Percentiles rank a stretch among this genome's conserved stretches.
These are phyloP conservation scores for Myrmecobius fasciatus DNA, from an alignment of 2,113 vertebrate species.

Conservation along the genomic window DNA sequence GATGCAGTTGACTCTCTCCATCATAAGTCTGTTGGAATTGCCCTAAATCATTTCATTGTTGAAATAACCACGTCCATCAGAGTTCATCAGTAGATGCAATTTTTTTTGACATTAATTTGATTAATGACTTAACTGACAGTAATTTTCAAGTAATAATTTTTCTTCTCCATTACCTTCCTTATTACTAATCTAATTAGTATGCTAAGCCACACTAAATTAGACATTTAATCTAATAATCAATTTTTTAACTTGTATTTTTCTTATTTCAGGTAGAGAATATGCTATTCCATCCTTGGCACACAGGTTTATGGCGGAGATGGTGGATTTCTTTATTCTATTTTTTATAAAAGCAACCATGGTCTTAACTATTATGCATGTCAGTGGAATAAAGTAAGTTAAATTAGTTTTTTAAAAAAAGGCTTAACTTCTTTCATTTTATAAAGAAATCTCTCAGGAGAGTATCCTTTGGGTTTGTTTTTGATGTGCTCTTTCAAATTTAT, in stretches of 20 bases:
- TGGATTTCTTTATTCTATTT: slow-evolving; percentile 97
- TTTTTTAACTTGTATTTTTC: slow-evolving; percentile 55
- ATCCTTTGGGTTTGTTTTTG: slow-evolving; percentile 13
- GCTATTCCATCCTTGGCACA: slow-evolving; percentile 93
- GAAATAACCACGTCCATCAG: too few species aligned
- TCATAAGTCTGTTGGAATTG: too few species aligned
- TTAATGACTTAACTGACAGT: not conserved
- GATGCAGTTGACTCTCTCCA: too few species aligned
- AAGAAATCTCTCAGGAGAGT: not conserved
- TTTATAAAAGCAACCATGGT: slow-evolving; percentile 96
- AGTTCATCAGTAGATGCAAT: too few species aligned
- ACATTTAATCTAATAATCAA: not conserved
- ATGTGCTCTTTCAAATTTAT: slow-evolving; percentile 22
- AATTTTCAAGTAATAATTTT: not conserved
- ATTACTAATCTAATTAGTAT: slow-evolving; percentile 48
- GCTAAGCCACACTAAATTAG: not conserved
- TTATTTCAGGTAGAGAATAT: slow-evolving; percentile 91
- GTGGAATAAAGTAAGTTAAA: slow-evolving; percentile 95
- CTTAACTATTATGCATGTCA: slow-evolving; percentile 95
- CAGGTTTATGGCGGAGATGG: slow-evolving; percentile 95
- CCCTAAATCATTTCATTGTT: too few species aligned
- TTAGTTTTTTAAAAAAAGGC: slow-evolving; percentile 12
- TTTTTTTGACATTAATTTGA: not conserved
- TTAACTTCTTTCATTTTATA: not conserved
- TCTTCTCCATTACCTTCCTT: not conserved